Evolutionary conservation across 2,888 invertebrate genomes (phyloP).

Genomic region (Conops quadrifasciatus): DNA sequence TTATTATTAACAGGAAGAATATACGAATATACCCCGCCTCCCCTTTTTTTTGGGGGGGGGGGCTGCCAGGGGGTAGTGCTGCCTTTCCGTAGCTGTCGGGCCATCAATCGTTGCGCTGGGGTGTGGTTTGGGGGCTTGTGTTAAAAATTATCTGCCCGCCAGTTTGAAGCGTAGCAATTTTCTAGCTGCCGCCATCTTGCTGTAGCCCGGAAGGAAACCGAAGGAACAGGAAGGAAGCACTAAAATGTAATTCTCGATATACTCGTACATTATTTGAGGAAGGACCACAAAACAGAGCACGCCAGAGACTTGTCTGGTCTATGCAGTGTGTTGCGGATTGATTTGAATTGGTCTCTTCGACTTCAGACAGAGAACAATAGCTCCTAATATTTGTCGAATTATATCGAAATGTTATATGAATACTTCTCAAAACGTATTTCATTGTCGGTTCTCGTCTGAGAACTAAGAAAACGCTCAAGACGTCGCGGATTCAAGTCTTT

Average conservation of each 20-base stretch:
- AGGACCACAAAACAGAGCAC: not conserved
- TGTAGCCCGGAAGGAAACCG: constrained; percentile 58
- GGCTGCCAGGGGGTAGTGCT: no score
- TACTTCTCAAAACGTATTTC: no score
- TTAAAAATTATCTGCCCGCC: not conserved
- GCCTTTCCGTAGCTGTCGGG: not conserved
- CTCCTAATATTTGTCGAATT: no score
- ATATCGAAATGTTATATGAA: no score
- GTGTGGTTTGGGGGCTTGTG: not conserved
- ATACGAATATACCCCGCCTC: no score
- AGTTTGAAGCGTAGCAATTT: constrained; percentile 28
- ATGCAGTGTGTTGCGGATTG: not conserved
- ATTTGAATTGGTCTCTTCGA: constrained; percentile 9
- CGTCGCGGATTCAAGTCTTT: no score
- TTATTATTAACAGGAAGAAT: constrained; percentile 39
- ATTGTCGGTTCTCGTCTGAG: no score
- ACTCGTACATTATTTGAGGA: constrained; percentile 40
- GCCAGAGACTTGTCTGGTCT: not conserved
- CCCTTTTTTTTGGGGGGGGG: no score
- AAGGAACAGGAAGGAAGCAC: constrained; percentile 61
- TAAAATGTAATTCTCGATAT: constrained; percentile 60
- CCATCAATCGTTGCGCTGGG: not conserved
- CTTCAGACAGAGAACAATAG: constrained; percentile 22
- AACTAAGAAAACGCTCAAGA: no score
- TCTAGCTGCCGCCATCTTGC: constrained; percentile 27